These are phyloP conservation scores for Eulacestoma nigropectus DNA, from an alignment of 2,113 vertebrate species.

Conservation along the genomic window DNA sequence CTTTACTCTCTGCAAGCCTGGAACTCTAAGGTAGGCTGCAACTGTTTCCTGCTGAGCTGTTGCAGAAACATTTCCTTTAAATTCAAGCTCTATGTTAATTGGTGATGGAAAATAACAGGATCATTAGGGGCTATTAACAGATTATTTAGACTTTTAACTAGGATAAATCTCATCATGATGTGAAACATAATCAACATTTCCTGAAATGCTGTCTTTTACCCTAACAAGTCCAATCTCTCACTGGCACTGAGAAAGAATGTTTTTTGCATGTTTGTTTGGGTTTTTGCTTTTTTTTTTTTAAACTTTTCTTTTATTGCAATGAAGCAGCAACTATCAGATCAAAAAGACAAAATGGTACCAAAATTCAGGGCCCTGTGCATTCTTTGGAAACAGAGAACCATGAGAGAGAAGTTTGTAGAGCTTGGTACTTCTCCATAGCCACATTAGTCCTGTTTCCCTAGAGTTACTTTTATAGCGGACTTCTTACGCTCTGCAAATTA, in stretches of 20 bases:
- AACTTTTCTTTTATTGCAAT: neutral
- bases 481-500: neutral
- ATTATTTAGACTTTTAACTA: neutral
- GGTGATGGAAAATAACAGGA: constrained; percentile 3
- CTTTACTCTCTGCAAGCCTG: neutral
- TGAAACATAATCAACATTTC: neutral
- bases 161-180: neutral
- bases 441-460: neutral
- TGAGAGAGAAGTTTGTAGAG: neutral
- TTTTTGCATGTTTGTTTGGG: neutral
- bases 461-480: neutral
- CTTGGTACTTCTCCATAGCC: neutral
- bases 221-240: neutral
- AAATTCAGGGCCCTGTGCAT: neutral
- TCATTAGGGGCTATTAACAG: neutral
- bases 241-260: neutral
- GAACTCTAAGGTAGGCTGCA: neutral
- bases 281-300: neutral
- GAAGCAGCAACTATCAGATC: neutral
- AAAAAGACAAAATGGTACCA: neutral
- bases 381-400: neutral
- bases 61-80: constrained; percentile 26
- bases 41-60: neutral
- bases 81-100: neutral
- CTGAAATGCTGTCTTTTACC: neutral